Base-by-base conservation (phyloP, 1,140 invertebrate genomes). In the Drosophila orosa region DNA sequence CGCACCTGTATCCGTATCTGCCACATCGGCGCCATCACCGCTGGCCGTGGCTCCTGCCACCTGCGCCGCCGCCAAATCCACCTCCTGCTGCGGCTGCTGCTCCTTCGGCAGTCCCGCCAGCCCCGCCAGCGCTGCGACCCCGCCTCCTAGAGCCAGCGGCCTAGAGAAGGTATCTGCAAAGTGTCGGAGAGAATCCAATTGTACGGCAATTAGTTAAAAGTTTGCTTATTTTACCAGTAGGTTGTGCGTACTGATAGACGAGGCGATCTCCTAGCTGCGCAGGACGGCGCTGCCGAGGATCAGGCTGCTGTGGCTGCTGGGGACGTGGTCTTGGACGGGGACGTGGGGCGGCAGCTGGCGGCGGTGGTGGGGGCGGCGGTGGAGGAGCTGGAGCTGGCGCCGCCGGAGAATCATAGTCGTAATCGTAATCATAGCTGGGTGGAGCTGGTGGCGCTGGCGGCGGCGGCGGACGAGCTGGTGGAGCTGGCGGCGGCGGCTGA, bases 141-240 rank as follows among this genome's bases (percentile, higher is more conserved):
- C 74, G 47, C 37, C 63, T 15, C 27, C 55, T 5, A 59, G 17
- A 40, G 47, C 60, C 37, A 44, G 29, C 9, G 81, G 67, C 56
- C 77, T 84, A 90, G 68, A 90, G 78, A 60, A 90, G 73, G 55
- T 90, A 90, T 80, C 89, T 90, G 89, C 89, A 90, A 90, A 90
- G 89, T 79, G 89, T 91, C 81, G 80, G 90, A 85, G 89, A 91
- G 75, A 90, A 90, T 78, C 89, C 89, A 82, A 89, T 91, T 84
- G 90, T 91, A 61, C 79, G 89, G 55, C 89, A 90, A 84, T 90
- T 91, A 90, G 89, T 91, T 79, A 90, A 75, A 77, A 90, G 89
- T 73, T 76, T 76, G 25, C 80, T 74, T 77, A 90, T 84, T 91
- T 90, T 90, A 90, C 89, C 89, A 85, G 78, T 74, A 47, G 84